These are phyloP conservation scores for Netelia virgata DNA, from an alignment of 2,888 invertebrate species.

Conservation along the genomic window DNA sequence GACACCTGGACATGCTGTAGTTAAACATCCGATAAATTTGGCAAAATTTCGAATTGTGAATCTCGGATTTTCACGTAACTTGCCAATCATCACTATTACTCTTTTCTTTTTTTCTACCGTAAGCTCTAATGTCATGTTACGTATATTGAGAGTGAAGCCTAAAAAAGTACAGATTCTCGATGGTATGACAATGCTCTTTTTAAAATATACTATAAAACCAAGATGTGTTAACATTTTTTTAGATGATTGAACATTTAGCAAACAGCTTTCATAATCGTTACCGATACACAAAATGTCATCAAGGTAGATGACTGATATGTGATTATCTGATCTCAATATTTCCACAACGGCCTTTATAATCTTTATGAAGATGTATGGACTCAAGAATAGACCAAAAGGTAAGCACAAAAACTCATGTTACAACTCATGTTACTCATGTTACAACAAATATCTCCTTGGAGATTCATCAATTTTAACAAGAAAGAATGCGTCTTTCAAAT, in stretches of 20 bases:
- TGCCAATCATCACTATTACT: constrained; percentile 28
- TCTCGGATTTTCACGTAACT: constrained; percentile 3
- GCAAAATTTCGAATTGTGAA: constrained; percentile 54
- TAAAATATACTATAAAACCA: constrained; percentile 39
- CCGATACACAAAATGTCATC: constrained; percentile 35
- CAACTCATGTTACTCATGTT: too few relatives aligned
- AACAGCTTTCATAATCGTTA: neutral
- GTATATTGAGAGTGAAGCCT: constrained; percentile 34
- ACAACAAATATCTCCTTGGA: constrained; percentile 5
- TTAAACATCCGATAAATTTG: constrained; percentile 46
- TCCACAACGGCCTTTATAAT: constrained; percentile 27
- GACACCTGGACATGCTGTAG: constrained; percentile 44
- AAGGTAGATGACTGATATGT: constrained; percentile 16
- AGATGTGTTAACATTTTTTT: neutral
- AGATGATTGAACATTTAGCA: neutral
- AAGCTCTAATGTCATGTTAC: constrained; percentile 76
- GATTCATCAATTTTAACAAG: neutral
- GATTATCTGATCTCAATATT: neutral
- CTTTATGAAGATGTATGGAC: constrained; percentile 22
- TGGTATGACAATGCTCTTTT: constrained; percentile 43
- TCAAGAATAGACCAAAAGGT: constrained; percentile 11
- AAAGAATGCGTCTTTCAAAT: constrained; percentile 26
- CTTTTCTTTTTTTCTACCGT: constrained; percentile 72
- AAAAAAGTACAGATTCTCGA: constrained; percentile 29
- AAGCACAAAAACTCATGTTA: constrained; percentile 13